A percentile compares a stretch with the other conserved stretches of the same genome.
phyloP scores from a whole-genome alignment of 2,797 vertebrate genomes.

The Sparidentex hasta region DNA sequence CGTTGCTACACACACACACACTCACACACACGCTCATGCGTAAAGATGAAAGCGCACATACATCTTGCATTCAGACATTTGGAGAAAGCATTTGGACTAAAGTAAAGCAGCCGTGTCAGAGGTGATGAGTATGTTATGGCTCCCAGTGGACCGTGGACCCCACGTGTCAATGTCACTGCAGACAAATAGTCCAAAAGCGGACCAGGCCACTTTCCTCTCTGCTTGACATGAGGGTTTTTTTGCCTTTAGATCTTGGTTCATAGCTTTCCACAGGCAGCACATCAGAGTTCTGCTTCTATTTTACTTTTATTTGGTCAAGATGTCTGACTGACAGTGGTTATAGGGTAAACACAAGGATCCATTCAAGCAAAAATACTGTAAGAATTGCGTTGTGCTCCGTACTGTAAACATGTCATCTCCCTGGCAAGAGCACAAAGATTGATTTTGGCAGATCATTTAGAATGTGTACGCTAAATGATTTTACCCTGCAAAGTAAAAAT shows the following conservation, averaged over 20 bases:
- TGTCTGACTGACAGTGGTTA: constrained; percentile 9
- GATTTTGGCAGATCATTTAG: background rate
- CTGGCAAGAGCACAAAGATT: background rate
- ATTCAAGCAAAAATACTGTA: constrained; percentile 13
- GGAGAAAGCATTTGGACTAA: constrained; percentile 57
- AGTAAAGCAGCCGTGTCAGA: constrained; percentile 60
- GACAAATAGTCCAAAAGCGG: constrained; percentile 40
- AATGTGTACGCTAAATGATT: background rate
- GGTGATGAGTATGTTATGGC: constrained; percentile 61
- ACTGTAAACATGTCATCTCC: constrained; percentile 11
- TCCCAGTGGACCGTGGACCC: constrained; percentile 44
- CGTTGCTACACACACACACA: background rate
- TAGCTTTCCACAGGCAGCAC: constrained; percentile 26
- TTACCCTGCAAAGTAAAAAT: background rate
- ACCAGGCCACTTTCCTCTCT: constrained; percentile 28
- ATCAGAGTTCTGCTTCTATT: constrained; percentile 32
- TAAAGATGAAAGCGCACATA: constrained; percentile 52
- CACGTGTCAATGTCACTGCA: constrained; percentile 37
- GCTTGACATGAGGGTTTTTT: constrained; percentile 15
- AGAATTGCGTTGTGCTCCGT: background rate
- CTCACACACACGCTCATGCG: background rate
- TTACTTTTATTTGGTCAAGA: constrained; percentile 12
- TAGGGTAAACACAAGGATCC: constrained; percentile 24
- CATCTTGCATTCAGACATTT: constrained; percentile 57
- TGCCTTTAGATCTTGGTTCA: constrained; percentile 39